phyloP scores from a whole-genome alignment of 37 sponge, comb jelly and placozoan species.

The Mnemiopsis leidyi region DNA sequence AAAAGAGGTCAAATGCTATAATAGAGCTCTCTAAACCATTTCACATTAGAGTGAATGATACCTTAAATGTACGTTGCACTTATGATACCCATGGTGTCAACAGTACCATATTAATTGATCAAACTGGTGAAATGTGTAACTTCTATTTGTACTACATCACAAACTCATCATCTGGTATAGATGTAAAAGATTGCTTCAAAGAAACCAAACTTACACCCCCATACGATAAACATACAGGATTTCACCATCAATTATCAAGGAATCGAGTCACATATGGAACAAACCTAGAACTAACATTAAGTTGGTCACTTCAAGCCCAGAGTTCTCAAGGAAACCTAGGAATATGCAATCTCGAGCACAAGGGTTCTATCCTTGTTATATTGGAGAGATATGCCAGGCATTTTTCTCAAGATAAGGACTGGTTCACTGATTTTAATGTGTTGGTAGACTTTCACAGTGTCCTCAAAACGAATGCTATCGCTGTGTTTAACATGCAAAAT shows the following conservation, averaged over 20 bases:
- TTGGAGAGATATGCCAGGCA: not conserved
- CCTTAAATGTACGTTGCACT: not conserved
- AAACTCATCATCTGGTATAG: not conserved
- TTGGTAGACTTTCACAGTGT: not conserved
- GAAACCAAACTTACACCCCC: not conserved
- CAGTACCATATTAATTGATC: not conserved
- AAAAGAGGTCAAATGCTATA: not conserved
- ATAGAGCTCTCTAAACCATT: not conserved
- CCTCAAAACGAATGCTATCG: not conserved
- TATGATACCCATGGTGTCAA: not conserved
- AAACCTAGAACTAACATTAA: not conserved
- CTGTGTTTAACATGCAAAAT: not conserved
- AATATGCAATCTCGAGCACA: not conserved
- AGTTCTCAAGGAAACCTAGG: not conserved
- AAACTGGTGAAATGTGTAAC: not conserved
- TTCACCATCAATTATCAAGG: not conserved
- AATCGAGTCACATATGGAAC: not conserved
- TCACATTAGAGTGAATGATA: not conserved
- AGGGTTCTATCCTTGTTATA: not conserved
- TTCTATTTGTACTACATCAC: slow-evolving; percentile 7
- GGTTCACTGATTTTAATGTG: not conserved
- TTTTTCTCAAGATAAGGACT: not conserved
- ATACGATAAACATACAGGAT: not conserved
- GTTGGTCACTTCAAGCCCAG: not conserved
- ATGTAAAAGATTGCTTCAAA: not conserved